Base-by-base conservation (phyloP, 2,113 vertebrate genomes). In the Gracilinanus agilis region DNA sequence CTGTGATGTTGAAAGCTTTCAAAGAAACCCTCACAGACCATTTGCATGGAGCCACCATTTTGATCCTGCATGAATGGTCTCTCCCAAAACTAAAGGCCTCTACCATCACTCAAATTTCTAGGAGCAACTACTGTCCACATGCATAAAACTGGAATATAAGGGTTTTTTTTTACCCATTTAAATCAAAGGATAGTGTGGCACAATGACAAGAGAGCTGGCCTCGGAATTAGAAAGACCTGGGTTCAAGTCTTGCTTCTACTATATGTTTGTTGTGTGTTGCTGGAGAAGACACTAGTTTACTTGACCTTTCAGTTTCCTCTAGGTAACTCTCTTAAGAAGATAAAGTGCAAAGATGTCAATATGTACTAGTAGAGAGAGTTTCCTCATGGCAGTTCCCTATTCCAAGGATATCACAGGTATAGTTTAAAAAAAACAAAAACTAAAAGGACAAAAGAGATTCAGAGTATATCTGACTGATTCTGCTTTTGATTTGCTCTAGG, bases 21-120 rank as follows among this genome's bases (percentile, higher is more conserved):
- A 94, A 95, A 92, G 54, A 94, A 89, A 21, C 9, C 83, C 83
- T 61, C 55, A 55, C 5, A 93, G 54, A 44, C 96, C 55, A 44
- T 83, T 55, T 93, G 53, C 55, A 94, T 11, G 56, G 53, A 95
- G 55, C 93, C 34, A 91, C 67, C n/a, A 83, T 40, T 40, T 83
- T 40, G 19, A 83, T 83, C n/a, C 16, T 83, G 67, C n/a, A 83
- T 40, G 67, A 83, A 83, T 40, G n/a, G 7, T 83, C 67, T 83
- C 19, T 83, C 34, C 67, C 19, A 83, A 83, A 23, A 40, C 16
- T 29, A 67, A 67, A 34, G 58, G 58, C 27, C 3, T 11, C 27
- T 16, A 19, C 3, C 61, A 67, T 75, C 61, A 75, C 13, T 75
- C 61, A 83, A 23, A 23, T 83, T 40, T n/a, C 34, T 83, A 83